Conservation (phyloP, 2,797 vertebrate genomes). For the Heliangelus exortis region DNA sequence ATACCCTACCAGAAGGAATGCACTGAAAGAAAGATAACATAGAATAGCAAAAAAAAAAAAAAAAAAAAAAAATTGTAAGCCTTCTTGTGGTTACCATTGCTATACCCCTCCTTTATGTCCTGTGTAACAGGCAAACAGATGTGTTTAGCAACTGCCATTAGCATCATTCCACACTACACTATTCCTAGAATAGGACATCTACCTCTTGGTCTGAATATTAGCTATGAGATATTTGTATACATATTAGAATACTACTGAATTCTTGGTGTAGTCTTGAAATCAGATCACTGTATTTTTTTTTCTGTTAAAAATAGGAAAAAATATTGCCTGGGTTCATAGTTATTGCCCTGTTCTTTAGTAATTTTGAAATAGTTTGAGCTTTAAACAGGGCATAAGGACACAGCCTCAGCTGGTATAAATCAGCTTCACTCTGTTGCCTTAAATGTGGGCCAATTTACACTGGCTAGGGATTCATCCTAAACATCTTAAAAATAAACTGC, state of each 20-base stretch:
- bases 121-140: conserved; percentile 52
- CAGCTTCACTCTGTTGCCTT: conserved; percentile 68
- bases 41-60: conserved; percentile 58
- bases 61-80: conserved; percentile 21
- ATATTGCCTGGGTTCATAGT: not conserved
- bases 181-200: conserved; percentile 78
- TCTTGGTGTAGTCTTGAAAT: conserved; percentile 45
- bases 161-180: conserved; percentile 62
- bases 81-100: conserved; percentile 49
- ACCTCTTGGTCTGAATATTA: conserved; percentile 79
- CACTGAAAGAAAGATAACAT: conserved; percentile 56
- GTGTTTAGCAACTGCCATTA: conserved; percentile 60
- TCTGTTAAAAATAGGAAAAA: not conserved
- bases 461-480: conserved; percentile 55
- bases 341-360: conserved; percentile 10
- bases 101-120: conserved; percentile 55
- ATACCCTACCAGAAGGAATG: conserved; percentile 72
- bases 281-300: not conserved
- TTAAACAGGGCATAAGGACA: conserved; percentile 20
- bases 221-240: conserved; percentile 73
- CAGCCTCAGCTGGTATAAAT: conserved; percentile 68
- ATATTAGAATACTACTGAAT: conserved; percentile 33
- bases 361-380: not conserved
- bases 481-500: conserved; percentile 37
- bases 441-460: conserved; percentile 61